Conservation (phyloP, 37 sponge, comb jelly and placozoan species). For the Beroe forskalii region DNA sequence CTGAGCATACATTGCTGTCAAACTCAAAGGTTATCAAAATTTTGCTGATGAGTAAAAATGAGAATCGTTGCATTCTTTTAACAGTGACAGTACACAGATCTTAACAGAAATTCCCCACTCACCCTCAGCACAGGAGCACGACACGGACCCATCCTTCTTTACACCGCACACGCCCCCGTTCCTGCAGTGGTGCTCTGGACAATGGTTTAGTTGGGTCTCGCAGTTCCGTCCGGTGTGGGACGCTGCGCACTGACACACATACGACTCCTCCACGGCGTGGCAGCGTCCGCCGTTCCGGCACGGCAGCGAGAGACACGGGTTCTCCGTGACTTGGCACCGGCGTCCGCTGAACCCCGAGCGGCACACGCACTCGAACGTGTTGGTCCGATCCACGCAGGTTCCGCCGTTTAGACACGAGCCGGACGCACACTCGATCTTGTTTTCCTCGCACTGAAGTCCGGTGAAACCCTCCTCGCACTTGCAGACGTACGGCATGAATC, state of each 20-base stretch:
- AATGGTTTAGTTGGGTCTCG: not conserved
- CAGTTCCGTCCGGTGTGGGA: constrained; percentile 46
- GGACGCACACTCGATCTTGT: not conserved
- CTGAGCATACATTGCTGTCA: too few relatives aligned
- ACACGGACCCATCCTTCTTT: constrained; percentile 7
- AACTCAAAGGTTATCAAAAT: too few relatives aligned
- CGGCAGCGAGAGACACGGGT: constrained; percentile 44
- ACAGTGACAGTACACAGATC: too few relatives aligned
- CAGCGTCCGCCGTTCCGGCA: constrained; percentile 40
- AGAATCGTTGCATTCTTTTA: too few relatives aligned
- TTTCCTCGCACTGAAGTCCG: constrained; percentile 41
- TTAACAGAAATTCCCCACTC: too few relatives aligned
- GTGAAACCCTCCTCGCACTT: constrained; percentile 23
- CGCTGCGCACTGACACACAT: constrained; percentile 38
- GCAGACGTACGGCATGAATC: constrained; percentile 23
- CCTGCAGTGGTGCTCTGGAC: constrained; percentile 47
- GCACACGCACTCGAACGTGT: constrained; percentile 56
- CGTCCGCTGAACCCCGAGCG: constrained; percentile 55
- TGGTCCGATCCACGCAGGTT: constrained; percentile 23
- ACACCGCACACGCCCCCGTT: constrained; percentile 43
- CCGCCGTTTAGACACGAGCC: constrained; percentile 38
- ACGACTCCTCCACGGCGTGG: constrained; percentile 28
- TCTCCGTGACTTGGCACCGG: constrained; percentile 14
- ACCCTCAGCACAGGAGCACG: not conserved
- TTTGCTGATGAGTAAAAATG: too few relatives aligned